Conservation (phyloP, 2,797 vertebrate species). For the Hipposideros larvatus region DNA sequence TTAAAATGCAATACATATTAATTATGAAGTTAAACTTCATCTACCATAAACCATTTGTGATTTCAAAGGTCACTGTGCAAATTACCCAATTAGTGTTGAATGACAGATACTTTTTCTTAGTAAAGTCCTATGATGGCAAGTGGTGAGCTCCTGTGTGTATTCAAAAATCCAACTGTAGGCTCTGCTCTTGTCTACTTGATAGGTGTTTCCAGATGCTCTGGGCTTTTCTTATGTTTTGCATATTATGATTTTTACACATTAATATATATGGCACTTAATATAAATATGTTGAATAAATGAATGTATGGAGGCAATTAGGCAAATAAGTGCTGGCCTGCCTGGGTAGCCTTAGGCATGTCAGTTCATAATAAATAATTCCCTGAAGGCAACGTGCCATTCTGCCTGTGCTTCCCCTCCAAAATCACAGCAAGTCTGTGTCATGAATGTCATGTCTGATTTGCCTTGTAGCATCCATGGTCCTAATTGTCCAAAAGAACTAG, state of each 20-base stretch:
- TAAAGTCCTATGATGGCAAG: neutral
- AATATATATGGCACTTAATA: neutral
- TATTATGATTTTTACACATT: neutral
- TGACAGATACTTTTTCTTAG: neutral
- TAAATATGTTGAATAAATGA: neutral
- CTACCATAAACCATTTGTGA: neutral
- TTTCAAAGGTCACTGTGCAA: neutral
- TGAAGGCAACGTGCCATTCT: neutral
- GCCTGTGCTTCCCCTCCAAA: neutral
- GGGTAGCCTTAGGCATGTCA: neutral
- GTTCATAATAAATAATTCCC: conserved; percentile 10
- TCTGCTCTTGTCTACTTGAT: neutral
- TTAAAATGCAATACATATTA: neutral
- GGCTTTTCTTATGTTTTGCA: neutral
- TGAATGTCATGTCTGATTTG: neutral
- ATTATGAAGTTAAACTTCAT: conserved; percentile 33
- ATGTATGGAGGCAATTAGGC: neutral
- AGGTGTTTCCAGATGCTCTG: neutral
- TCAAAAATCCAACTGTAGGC: neutral
- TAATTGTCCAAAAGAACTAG: neutral
- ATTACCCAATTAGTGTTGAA: neutral
- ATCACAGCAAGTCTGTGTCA: neutral
- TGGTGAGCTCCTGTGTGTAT: neutral
- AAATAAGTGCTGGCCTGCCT: neutral
- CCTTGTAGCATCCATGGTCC: neutral